phyloP scores from a whole-genome alignment of 2,113 vertebrate genomes.

The Microcebus ravelobensis region DNA sequence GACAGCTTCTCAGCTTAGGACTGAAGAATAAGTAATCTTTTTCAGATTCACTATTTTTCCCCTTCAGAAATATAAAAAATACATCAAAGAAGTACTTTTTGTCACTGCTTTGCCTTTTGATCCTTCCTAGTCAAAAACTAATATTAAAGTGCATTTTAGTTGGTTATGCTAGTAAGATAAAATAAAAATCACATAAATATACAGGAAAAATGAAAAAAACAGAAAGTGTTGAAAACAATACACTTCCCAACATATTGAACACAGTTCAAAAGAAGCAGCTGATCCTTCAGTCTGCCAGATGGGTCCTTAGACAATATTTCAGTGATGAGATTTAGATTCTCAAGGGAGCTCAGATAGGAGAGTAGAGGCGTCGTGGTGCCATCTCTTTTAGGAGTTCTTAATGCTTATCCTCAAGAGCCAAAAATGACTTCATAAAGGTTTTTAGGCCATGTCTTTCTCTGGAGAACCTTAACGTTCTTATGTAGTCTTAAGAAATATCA shows the following conservation, averaged over 20 bases:
- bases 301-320: constrained; percentile 6
- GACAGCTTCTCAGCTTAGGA: constrained; percentile 64
- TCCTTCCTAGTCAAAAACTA: constrained; percentile 67
- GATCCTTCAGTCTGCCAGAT: constrained; percentile 43
- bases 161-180: constrained; percentile 19
- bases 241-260: neutral
- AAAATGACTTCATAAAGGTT: constrained; percentile 38
- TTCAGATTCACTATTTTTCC: constrained; percentile 54
- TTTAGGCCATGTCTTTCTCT: neutral
- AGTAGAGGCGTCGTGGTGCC: neutral
- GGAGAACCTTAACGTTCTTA: neutral
- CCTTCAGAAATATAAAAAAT: constrained; percentile 76
- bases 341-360: neutral
- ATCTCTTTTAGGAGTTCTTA: constrained; percentile 7
- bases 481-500: neutral
- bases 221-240: neutral
- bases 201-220: neutral
- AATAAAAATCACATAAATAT: neutral
- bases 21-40: constrained; percentile 65
- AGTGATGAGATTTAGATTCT: constrained; percentile 30
- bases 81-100: constrained; percentile 62
- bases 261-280: constrained; percentile 47
- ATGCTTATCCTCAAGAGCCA: neutral
- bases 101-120: constrained; percentile 72
- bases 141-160: constrained; percentile 70